A percentile compares a stretch with the other conserved stretches of the same genome.
Conservation (phyloP, 2,888 invertebrate genomes). For the Allophyes oxyacanthae region DNA sequence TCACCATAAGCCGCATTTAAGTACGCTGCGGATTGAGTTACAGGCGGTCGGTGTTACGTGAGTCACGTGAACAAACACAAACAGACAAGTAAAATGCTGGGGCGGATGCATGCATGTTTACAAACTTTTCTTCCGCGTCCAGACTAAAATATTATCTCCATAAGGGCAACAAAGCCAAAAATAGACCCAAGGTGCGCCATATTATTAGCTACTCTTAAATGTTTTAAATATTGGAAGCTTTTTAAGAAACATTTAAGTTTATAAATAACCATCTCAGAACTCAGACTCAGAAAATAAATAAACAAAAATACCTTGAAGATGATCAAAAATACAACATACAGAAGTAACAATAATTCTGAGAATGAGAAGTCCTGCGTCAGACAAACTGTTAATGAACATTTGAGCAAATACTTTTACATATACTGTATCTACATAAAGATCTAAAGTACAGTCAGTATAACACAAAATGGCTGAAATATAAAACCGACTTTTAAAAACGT, state of each 20-base stretch:
- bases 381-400: slow-evolving; percentile 19
- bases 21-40: slow-evolving; percentile 51
- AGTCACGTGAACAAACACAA: slow-evolving; percentile 73
- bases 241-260: slow-evolving; percentile 31
- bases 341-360: slow-evolving; percentile 26
- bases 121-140: slow-evolving; percentile 69
- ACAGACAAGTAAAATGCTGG: slow-evolving; percentile 59
- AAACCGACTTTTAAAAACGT: slow-evolving; percentile 40
- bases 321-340: slow-evolving; percentile 32
- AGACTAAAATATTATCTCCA: slow-evolving; percentile 62
- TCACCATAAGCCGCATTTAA: slow-evolving; percentile 60
- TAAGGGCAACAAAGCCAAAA: slow-evolving; percentile 56
- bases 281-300: slow-evolving; percentile 24
- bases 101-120: slow-evolving; percentile 69
- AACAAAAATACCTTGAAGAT: slow-evolving; percentile 24
- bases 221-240: slow-evolving; percentile 36
- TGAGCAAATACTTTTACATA: slow-evolving; percentile 6
- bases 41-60: slow-evolving; percentile 55
- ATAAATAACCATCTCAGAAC: slow-evolving; percentile 21
- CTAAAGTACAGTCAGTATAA: too few species aligned
- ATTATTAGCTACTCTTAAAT: slow-evolving; percentile 11
- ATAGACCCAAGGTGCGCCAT: slow-evolving; percentile 30
- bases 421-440: not conserved
- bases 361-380: slow-evolving; percentile 23
- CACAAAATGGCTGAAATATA: slow-evolving; percentile 4